Conservation (phyloP, 35 echinoderm and acorn worm species). For the Stichopus chloronotus region DNA sequence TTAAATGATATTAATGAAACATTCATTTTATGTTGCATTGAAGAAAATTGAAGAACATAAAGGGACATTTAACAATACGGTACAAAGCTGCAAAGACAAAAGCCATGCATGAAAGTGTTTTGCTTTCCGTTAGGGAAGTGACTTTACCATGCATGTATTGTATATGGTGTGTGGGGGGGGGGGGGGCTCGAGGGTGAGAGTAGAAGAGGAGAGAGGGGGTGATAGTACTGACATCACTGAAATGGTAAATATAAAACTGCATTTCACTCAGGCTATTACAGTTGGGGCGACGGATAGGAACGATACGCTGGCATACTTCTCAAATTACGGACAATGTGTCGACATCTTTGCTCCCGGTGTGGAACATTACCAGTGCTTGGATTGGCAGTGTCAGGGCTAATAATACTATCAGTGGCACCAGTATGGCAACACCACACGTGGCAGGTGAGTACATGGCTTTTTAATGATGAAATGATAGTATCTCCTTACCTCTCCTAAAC, state of each 20-base stretch:
- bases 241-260: not conserved
- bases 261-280: slow-evolving; percentile 14
- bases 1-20: too few relatives aligned
- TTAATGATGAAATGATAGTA: not conserved
- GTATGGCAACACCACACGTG: slow-evolving; percentile 57
- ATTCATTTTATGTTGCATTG: too few relatives aligned
- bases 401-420: slow-evolving; percentile 59
- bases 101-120: too few relatives aligned
- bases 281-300: slow-evolving; percentile 25
- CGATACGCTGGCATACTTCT: slow-evolving; percentile 25
- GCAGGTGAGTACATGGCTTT: not conserved
- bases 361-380: slow-evolving; percentile 7
- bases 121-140: too few relatives aligned
- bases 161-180: too few relatives aligned
- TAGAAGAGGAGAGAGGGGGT: too few relatives aligned
- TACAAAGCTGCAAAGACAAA: too few relatives aligned
- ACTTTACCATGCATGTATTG: too few relatives aligned
- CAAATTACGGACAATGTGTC: slow-evolving; percentile 28
- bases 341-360: slow-evolving; percentile 52
- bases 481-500: not conserved
- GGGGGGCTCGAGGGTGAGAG: too few relatives aligned
- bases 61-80: too few relatives aligned
- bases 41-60: too few relatives aligned
- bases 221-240: too few relatives aligned
- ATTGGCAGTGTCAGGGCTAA: not conserved